Percentiles rank a stretch among this genome's conserved stretches.
Evolutionary conservation across 1,140 invertebrate species (phyloP).

Genomic region (Drosophila saltans): DNA sequence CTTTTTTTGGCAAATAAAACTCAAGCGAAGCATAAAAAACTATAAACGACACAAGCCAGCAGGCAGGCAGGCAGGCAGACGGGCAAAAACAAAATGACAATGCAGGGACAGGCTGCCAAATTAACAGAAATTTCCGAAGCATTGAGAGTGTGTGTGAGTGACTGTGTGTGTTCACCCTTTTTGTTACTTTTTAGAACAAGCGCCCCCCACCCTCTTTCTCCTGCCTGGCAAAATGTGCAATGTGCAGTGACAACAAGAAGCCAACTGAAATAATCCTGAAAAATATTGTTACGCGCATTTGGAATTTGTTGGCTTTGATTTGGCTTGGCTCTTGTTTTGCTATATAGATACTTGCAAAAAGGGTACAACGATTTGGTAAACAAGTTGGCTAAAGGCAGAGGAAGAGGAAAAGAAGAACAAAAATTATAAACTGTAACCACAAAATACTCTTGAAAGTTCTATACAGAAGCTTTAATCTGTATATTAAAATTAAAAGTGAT

Average conservation of each 20-base stretch:
- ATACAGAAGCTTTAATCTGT: too few species aligned
- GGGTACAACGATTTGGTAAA: background rate
- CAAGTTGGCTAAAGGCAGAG: background rate
- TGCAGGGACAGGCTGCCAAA: constrained; percentile 67
- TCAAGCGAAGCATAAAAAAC: constrained; percentile 77
- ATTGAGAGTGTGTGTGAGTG: constrained; percentile 31
- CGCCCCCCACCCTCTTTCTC: background rate
- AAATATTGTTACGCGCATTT: constrained; percentile 72
- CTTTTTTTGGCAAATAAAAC: constrained; percentile 62
- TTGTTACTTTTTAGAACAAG: too few species aligned
- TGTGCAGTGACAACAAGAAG: constrained; percentile 68
- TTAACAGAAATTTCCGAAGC: constrained; percentile 74
- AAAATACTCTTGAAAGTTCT: too few species aligned
- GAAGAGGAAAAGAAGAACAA: too few species aligned
- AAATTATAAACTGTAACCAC: too few species aligned
- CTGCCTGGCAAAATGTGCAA: constrained; percentile 1
- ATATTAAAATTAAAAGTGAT: too few species aligned
- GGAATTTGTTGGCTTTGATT: constrained; percentile 77
- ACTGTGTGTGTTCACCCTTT: constrained; percentile 6
- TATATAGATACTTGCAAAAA: background rate
- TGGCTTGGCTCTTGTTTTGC: constrained; percentile 57
- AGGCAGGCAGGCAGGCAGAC: constrained; percentile 52
- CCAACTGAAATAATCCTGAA: constrained; percentile 79
- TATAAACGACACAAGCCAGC: constrained; percentile 61
- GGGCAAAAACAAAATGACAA: constrained; percentile 44